Base-by-base conservation (phyloP, 2,888 invertebrate species). In the Bursaphelenchus okinawaensis region DNA sequence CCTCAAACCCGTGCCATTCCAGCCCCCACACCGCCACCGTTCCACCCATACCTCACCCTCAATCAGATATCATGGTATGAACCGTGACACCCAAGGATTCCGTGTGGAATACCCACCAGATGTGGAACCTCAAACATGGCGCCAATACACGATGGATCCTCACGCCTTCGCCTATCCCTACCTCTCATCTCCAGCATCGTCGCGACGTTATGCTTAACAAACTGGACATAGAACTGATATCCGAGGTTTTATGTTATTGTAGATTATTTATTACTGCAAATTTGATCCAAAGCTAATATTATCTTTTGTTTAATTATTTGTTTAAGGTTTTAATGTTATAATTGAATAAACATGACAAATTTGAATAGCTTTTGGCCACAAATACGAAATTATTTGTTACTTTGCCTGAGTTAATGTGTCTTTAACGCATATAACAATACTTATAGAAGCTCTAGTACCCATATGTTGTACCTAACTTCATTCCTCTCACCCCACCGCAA, bases 91-190 rank as follows among this genome's bases (percentile, higher is more conserved):
- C 12, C 29, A 24, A 20, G 16, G n/a, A 6, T 61, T 57, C 29
- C 64, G 63, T 20, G 29, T 64, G 52, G 64, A 65, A 19, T 26
- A 50, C 12, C 52, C 23, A 6, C 52, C 51, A 26, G 61, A 28
- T 22, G 61, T 52, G 19, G 52, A 52, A n/a, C 52, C 50, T 19
- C 65, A 29, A 12, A 65, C 61, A 29, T 65, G 65, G 65, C 65
- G 65, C 23, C 65, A 65, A 51, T 65, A 54, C 60, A 24, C 62
- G 12, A 29, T 62, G 23, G 61, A 65, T 29, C 26, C 60, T 58
- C 40, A 50, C n/a, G 54, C 24, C 9, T 59, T 40, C 22, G 50
- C 60, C 4, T 40, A 40, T 31, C 51, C 60, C 50, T 59, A 59
- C 28, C 22, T 27, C 19, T 51, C 51, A 20, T 27, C 60, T 23